These are phyloP conservation scores for Otus scops DNA, from an alignment of 2,797 vertebrate genomes.

Conservation along the genomic window DNA sequence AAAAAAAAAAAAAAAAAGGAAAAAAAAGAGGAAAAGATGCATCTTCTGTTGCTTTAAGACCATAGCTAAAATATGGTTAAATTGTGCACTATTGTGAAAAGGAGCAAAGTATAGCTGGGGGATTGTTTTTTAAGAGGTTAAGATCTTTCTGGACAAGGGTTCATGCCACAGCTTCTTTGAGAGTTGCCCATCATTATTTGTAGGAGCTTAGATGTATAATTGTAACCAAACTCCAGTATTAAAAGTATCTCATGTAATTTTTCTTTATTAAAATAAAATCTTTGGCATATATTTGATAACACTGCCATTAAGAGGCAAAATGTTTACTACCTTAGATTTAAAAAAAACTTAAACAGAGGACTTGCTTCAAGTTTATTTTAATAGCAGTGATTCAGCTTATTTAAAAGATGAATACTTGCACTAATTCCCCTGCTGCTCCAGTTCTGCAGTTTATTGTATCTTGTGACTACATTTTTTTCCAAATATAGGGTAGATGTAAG, in stretches of 20 bases:
- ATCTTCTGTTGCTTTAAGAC: conserved; percentile 79
- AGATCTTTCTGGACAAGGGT: conserved; percentile 77
- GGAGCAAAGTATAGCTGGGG: conserved; percentile 74
- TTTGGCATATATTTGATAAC: conserved; percentile 74
- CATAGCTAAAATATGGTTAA: conserved; percentile 78
- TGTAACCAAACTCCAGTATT: conserved; percentile 81
- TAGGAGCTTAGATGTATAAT: conserved; percentile 76
- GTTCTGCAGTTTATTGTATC: conserved; percentile 71
- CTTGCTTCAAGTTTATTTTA: conserved; percentile 83
- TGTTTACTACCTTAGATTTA: conserved; percentile 77
- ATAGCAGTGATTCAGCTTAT: conserved; percentile 73
- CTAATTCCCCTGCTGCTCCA: conserved; percentile 76
- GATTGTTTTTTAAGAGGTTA: conserved; percentile 67
- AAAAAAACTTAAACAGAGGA: conserved; percentile 73
- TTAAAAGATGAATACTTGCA: conserved; percentile 72
- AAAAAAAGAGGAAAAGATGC: conserved; percentile 14
- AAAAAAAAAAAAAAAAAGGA: neutral
- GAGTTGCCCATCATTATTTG: conserved; percentile 73
- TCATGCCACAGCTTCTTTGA: conserved; percentile 76
- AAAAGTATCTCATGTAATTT: conserved; percentile 75
- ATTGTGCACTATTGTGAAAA: conserved; percentile 82
- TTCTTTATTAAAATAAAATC: conserved; percentile 74
- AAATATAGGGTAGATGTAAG: conserved; percentile 74
- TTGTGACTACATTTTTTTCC: conserved; percentile 72
- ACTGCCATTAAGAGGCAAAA: conserved; percentile 76